Evolutionary conservation across 1,140 invertebrate species (phyloP).

Genomic region (Cydia pomonella): DNA sequence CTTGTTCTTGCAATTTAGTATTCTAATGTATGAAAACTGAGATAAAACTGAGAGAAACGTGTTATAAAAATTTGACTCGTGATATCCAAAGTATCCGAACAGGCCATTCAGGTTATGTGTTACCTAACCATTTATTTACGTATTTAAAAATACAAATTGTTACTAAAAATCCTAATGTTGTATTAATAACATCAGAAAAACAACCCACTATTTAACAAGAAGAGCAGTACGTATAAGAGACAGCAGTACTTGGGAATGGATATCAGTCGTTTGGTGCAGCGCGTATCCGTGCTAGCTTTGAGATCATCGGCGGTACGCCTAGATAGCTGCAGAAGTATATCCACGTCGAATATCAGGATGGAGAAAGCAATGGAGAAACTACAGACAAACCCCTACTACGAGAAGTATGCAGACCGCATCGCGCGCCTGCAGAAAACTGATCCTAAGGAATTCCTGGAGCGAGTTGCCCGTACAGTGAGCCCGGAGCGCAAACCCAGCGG

Average conservation of each 20-base stretch:
- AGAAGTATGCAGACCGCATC: constrained; percentile 91
- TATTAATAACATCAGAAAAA: neutral
- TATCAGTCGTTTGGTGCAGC: constrained; percentile 4
- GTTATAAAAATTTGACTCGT: too few species aligned
- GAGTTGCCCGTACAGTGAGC: constrained; percentile 77
- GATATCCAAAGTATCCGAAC: neutral
- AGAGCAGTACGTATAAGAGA: neutral
- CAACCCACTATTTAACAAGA: neutral
- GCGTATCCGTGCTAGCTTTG: constrained; percentile 12
- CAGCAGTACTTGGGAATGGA: constrained; percentile 5
- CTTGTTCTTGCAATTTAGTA: too few species aligned
- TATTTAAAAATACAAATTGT: neutral
- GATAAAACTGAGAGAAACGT: too few species aligned
- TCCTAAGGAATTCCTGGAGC: constrained; percentile 87
- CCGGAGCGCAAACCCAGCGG: constrained; percentile 80
- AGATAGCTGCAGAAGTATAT: constrained; percentile 65
- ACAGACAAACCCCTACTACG: constrained; percentile 89
- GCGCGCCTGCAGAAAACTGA: constrained; percentile 86
- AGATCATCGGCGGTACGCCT: neutral
- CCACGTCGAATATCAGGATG: constrained; percentile 75
- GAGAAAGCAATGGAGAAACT: constrained; percentile 85
- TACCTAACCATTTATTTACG: constrained; percentile 7
- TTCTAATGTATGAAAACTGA: too few species aligned
- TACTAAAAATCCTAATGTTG: neutral
- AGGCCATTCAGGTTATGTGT: neutral